These are phyloP conservation scores for Brachyistius frenatus DNA, from an alignment of 2,113 vertebrate genomes.

Conservation along the genomic window DNA sequence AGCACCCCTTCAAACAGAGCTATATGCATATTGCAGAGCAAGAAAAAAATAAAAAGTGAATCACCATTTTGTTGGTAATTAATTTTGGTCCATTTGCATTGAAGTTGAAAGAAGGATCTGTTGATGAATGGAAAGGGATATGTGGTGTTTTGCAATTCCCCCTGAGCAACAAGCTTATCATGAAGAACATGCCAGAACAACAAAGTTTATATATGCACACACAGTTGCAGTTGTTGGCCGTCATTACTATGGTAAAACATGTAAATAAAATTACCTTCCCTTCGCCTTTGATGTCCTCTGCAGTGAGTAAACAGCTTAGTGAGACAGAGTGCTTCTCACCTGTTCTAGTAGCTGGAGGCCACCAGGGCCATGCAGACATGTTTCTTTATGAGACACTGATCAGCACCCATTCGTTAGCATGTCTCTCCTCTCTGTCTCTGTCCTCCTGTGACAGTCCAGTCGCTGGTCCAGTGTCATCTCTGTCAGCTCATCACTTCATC, in stretches of 20 bases:
- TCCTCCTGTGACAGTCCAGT: too few relatives aligned
- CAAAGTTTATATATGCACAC: conserved; percentile 39
- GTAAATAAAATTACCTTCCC: conserved; percentile 56
- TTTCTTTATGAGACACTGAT: too few relatives aligned
- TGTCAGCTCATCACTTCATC: too few relatives aligned
- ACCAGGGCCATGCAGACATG: not conserved
- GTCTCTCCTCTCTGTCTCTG: too few relatives aligned
- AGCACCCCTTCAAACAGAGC: conserved; percentile 1
- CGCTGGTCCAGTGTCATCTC: too few relatives aligned
- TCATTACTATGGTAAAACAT: conserved; percentile 71
- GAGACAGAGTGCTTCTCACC: conserved; percentile 52
- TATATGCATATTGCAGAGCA: too few relatives aligned
- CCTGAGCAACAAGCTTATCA: conserved; percentile 41
- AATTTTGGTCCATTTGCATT: conserved; percentile 8
- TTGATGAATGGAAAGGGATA: conserved; percentile 7
- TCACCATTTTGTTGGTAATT: conserved; percentile 12
- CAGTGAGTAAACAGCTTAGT: conserved; percentile 57
- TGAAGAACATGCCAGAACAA: conserved; percentile 27
- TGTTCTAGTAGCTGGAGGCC: conserved; percentile 49
- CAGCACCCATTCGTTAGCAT: too few relatives aligned
- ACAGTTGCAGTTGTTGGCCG: conserved; percentile 11
- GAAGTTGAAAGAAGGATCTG: conserved; percentile 38
- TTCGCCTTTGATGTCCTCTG: conserved; percentile 56
- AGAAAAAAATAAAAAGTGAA: not conserved
- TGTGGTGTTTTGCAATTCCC: conserved; percentile 29